Percentiles rank a stretch among this genome's conserved stretches.
phyloP scores from a whole-genome alignment of 2,888 invertebrate genomes.

The Spicauda simplicius region DNA sequence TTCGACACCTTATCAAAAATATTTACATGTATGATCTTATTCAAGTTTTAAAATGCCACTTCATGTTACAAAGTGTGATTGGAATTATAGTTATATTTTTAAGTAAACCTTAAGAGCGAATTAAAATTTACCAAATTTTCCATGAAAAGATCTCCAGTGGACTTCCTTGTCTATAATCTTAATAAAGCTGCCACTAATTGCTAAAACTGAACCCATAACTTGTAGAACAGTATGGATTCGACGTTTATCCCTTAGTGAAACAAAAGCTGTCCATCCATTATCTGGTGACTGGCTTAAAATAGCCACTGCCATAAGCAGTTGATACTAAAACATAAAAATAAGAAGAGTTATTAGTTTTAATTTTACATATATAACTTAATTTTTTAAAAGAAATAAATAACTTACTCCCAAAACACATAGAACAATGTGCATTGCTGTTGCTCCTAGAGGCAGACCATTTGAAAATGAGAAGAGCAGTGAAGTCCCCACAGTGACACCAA shows the following conservation, averaged over 20 bases:
- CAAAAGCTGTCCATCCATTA: constrained; percentile 64
- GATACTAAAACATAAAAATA: constrained; percentile 59
- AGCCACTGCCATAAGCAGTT: constrained; percentile 70
- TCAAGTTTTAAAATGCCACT: neutral
- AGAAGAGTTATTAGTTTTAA: constrained; percentile 10
- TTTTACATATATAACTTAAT: neutral
- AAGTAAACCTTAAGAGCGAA: neutral
- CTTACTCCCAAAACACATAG: constrained; percentile 75
- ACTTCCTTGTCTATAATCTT: constrained; percentile 54
- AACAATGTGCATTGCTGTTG: constrained; percentile 59
- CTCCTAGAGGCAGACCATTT: constrained; percentile 53
- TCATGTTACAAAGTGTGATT: neutral
- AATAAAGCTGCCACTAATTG: constrained; percentile 62
- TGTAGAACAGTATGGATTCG: constrained; percentile 69
- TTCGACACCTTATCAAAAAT: neutral
- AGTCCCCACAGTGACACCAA: constrained; percentile 61
- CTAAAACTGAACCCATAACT: constrained; percentile 62
- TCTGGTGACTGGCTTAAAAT: constrained; percentile 62
- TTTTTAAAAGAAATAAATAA: constrained; percentile 36
- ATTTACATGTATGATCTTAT: neutral
- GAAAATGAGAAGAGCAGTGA: constrained; percentile 55
- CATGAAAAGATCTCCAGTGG: constrained; percentile 62
- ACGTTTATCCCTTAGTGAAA: constrained; percentile 63
- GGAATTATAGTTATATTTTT: neutral
- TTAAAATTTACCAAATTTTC: constrained; percentile 54